Evolutionary conservation across 35 echinoderm and acorn worm species (phyloP).

Genomic region (Lytechinus variegatus): DNA sequence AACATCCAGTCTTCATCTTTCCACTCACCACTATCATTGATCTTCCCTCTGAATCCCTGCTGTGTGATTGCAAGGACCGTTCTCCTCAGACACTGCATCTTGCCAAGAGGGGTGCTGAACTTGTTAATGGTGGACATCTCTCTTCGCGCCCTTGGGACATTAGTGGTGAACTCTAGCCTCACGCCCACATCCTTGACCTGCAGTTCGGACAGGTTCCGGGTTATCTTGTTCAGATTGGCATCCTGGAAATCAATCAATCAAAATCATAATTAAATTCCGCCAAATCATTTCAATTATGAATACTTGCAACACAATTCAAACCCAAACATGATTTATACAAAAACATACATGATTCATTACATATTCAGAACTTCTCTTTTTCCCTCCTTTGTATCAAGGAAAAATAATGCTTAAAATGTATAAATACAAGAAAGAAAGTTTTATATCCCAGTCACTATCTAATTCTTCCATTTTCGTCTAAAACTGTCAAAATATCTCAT

Average conservation of each 20-base stretch:
- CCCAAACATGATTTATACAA: not conserved
- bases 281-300: not conserved
- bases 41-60: constrained; percentile 73
- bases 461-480: not conserved
- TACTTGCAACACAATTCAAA: not conserved
- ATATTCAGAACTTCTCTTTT: too few relatives aligned
- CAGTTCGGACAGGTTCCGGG: constrained; percentile 88
- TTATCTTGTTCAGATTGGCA: constrained; percentile 94
- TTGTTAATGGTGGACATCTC: constrained; percentile 88
- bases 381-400: too few relatives aligned
- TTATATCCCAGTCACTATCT: not conserved
- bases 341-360: too few relatives aligned
- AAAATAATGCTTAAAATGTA: not conserved
- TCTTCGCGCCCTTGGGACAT: constrained; percentile 86
- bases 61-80: constrained; percentile 89
- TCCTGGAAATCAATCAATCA: constrained; percentile 57
- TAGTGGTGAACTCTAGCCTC: constrained; percentile 82
- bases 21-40: constrained; percentile 56
- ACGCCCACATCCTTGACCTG: constrained; percentile 90
- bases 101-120: constrained; percentile 86
- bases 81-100: constrained; percentile 88
- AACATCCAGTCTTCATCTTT: not conserved
- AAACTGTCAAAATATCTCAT: not conserved
- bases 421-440: not conserved
- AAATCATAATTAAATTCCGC: not conserved